Evolutionary conservation across 1,140 invertebrate genomes (phyloP), one percentile per base, ranked within the genome.

Genomic region (Acromyrmex heyeri): DNA sequence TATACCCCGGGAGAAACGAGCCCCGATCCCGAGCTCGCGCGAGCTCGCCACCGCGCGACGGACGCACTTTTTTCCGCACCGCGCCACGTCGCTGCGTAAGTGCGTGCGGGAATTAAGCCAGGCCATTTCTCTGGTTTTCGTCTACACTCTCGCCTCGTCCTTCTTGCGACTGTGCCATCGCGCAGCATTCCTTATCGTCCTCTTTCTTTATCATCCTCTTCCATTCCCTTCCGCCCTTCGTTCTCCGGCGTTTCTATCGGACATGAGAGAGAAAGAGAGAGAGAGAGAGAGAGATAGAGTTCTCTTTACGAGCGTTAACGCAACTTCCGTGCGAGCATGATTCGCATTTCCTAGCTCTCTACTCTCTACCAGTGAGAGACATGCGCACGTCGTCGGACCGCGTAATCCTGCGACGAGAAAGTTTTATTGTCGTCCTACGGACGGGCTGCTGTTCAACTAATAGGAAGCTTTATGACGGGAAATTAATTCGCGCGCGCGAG

Each of bases 1-100:
- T 95, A 95, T 93, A 94, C 18, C 91, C 90, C 81, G 38, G 64
- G 89, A 92, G 75, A 92, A 90, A 86, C 86, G 87, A 91, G 90
- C 55, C 78, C 86, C 87, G 87, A 90, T 85, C 85, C 83, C 65
- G 3, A 30, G 61, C 57, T 82, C 38, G 76, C 78, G 76, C 44
- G 76, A 85, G 82, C 65, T 72, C 86, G 85, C 65, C 82, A 62
- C 62, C 55, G 48, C 57, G 62, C 70, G 24, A 38, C 57, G 62
- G 53, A 59, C 79, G 78, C 57, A 38, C 55, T 91, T 88, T 87
- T 87, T 79, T 79, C 61, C 61, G 44, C 76, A 38, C 27, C 86
- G 79, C 76, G 59, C 27, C 87, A 79, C 83, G 64, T 87, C 64
- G 70, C 30, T 72, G 73, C 86, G 67, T 91, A 86, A 90, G 86